Base-by-base conservation (phyloP, 1,140 invertebrate genomes). In the Drosophila mojavensis region DNA sequence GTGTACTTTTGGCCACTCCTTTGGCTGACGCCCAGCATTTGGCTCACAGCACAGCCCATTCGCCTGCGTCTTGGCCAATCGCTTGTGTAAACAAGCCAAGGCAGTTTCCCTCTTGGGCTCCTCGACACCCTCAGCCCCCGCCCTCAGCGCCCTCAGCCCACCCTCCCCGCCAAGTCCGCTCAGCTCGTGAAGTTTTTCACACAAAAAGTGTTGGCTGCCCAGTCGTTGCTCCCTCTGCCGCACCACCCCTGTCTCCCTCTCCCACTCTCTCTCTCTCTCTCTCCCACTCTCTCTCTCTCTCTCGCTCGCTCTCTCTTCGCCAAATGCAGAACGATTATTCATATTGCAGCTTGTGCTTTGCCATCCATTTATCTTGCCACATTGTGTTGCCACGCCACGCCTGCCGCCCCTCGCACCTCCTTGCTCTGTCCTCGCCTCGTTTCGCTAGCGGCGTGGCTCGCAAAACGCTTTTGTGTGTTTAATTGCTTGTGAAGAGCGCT, bases 1-100 rank as follows among this genome's bases (percentile, higher is more conserved):
- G 91, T 92, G 85, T 92, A 90, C 90, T 92, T 92, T 92, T 91
- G 89, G 91, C 91, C 91, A 92, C 91, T 92, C 91, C 91, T 92
- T 91, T 81, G 77, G 64, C 71, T 53, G 69, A 48, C 74, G 69
- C 60, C 64, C 61, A 17, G 13, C 75, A 11, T 17, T 47, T 47
- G 43, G 43, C 43, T 7, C 43, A 20, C 11, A 39, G 36, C 36
- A 17, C 13, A 26, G 24, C 41, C 41, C 50, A 54, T 54, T 59
- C 64, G 33, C 58, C 47, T 70, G 61, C 62, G 83, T 83, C 82
- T 86, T 88, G 83, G 83, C 83, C 82, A 88, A 86, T 86, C 82
- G 82, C 72, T 88, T 82, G 79, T 88, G 82, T 77, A 86, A 86
- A 86, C 83, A 88, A 56, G 58, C 30, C 15, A 33, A 5, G 45